Evolutionary conservation across 2,113 vertebrate genomes (phyloP), one percentile per base, ranked within the genome.

Genomic region (Chaetops frenatus): DNA sequence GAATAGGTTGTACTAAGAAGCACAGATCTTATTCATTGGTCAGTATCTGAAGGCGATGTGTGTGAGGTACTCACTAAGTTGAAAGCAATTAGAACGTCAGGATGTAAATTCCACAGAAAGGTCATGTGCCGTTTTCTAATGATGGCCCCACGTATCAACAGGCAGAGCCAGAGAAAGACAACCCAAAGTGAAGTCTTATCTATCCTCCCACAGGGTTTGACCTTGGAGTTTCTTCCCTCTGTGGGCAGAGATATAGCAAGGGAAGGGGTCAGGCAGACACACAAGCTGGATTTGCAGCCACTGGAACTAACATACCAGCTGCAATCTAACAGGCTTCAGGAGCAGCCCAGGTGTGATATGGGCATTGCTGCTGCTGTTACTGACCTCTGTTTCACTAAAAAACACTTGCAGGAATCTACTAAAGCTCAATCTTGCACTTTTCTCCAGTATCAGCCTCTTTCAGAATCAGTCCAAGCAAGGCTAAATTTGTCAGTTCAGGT

Each of bases 71-170:
- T 31, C 15, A 20, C 33, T 31, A 77, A 53, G 28, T 3, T 6
- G 9, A 29, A 71, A 79, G 38, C 22, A 31, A n/a, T 19, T n/a
- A n/a, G 8, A 71, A 58, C 3, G 12, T 15, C n/a, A 38, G 31
- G 12, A 69, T 8, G 45, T 53, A 25, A 42, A 80, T 79, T 93
- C 44, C 58, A 65, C 42, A 61, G 36, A 38, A 79, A 69, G 17
- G 15, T 72, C 58, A 21, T 1, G 3, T 36, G 36, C 2, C 5
- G 5, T 90, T 58, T 77, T 33, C 36, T 62, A 54, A 38, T 15
- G 19, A 74, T 36, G n/a, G 18, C 2, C 7, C 5, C n/a, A 27
- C 0, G 0, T 22, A 76, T 2, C 53, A 57, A 40, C 19, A 60
- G 48, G 13, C 22, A 44, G 57, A 86, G 23, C 3, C 54, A 85